Evolutionary conservation across 2,797 vertebrate species (phyloP), one percentile per base, ranked within the genome.

Genomic region (Lophura swinhoii): DNA sequence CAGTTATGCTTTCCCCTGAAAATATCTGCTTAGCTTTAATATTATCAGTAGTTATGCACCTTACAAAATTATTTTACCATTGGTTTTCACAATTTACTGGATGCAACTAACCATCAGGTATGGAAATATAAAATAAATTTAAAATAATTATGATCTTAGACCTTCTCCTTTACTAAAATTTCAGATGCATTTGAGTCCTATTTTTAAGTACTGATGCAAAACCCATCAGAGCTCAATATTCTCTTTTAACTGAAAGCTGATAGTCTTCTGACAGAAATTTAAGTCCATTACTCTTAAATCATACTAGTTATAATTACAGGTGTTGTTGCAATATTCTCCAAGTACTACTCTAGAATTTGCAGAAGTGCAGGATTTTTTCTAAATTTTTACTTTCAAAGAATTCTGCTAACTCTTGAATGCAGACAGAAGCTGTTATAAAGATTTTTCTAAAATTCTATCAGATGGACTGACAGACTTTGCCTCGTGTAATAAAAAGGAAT

Each of bases 401-500:
- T 56, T 81, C 48, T 76, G 53, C 21, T 26, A 43, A 56, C 16
- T 66, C 59, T 22, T n/a, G 28, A 60, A 31, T 37, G 14, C 31
- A 60, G 39, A 66, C 26, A 37, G 26, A 17, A 39, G 23, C 17
- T 26, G n/a, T n/a, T 56, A 31, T 18, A 58, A 84, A 84, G 8
- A 46, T 31, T 56, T 62, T 51, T 39, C 41, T 28, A 68, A 51
- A 21, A 51, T 63, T 37, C 62, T 48, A 63, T 58, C 39, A 80
- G 70, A 39, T 18, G 39, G 31, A 37, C 6, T 4, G 31, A 31
- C 0, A 0, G 39, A 55, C 59, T 39, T 33, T n/a, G 17, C 0
- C 1, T 39, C 41, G n/a, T 41, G 10, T 71, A 84, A 60, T 55
- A 49, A 33, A 48, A 76, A 11, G 28, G 63, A 88, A 53, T 28